Conservation (phyloP, 2,797 vertebrate genomes). For the Melanitta fusca region DNA sequence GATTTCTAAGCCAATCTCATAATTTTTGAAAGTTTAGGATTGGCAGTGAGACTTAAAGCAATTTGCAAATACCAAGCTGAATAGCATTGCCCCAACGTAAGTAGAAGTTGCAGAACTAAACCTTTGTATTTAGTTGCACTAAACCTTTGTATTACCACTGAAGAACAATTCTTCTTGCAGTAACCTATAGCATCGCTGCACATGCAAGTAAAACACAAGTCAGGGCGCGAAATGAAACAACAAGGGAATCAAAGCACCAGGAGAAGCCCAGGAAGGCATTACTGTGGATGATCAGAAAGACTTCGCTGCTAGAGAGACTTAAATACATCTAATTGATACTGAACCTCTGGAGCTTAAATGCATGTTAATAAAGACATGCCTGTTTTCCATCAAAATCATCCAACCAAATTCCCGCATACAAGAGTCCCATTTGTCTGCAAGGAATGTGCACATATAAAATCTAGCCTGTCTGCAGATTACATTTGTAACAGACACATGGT, state of each 20-base stretch:
- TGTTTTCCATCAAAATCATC: not conserved
- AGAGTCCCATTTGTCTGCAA: not conserved
- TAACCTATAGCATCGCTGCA: not conserved
- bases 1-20: not conserved
- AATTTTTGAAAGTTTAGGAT: not conserved
- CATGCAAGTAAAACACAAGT: not conserved
- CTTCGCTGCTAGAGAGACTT: not conserved
- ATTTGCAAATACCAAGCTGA: constrained; percentile 4
- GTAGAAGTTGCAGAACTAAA: not conserved
- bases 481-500: not conserved
- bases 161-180: not conserved
- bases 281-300: not conserved
- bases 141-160: not conserved
- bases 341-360: not conserved
- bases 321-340: not conserved
- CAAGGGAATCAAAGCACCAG: not conserved
- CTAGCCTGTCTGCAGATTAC: not conserved
- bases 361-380: not conserved
- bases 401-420: not conserved
- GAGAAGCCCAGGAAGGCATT: not conserved
- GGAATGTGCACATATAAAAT: not conserved
- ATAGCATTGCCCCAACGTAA: not conserved
- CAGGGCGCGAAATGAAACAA: not conserved
- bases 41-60: not conserved
- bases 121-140: not conserved